Evolutionary conservation across 2,797 vertebrate genomes (phyloP), one percentile per base, ranked within the genome.

Genomic region (Kryptopterus vitreolus): DNA sequence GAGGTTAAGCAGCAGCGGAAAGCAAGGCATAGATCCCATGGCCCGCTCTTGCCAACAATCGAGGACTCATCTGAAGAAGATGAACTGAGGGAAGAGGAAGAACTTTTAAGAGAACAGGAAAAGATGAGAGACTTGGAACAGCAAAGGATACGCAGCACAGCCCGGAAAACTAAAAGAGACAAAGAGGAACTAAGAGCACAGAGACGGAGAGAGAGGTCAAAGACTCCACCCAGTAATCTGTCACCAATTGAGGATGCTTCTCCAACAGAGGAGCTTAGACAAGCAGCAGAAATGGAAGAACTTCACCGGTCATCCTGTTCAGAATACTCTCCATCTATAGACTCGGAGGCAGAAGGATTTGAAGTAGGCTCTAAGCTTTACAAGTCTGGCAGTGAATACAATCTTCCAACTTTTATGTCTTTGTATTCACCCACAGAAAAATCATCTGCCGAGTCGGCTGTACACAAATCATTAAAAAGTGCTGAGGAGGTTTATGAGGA

Each of bases 1-100:
- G 98, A 99, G 73, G 98, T 97, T 15, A 99, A 99, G 81, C 98
- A 99, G 86, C 98, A 99, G 89, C 96, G 98, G 84, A 99, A 99
- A 85, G 97, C 97, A 84, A 94, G 98, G 53, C 98, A 99, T 90
- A 96, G 98, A 55, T 96, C 98, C 0, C 98, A 99, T 0, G 98
- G 98, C 5, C 98, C 98, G 76, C 90, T 99, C 79, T 90, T 99
- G 75, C 98, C 98, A 72, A 99, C 98, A 68, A 99, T 99, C 10
- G 98, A 99, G 87, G 98, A 99, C 86, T 99, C 98, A 0, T 99
- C 98, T 0, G 98, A 99, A 86, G 98, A 99, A 86, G 98, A 99
- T 73, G 98, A 99, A 90, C 91, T 99, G 78, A 93, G 98, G 81
- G 98, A 99, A 71, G 98, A 99, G 86, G 98, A 99, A 88, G 98